Percentiles rank a stretch among this genome's conserved stretches.
Conservation (phyloP, 2,888 invertebrate genomes). For the Dasysyrphus tricinctus region DNA sequence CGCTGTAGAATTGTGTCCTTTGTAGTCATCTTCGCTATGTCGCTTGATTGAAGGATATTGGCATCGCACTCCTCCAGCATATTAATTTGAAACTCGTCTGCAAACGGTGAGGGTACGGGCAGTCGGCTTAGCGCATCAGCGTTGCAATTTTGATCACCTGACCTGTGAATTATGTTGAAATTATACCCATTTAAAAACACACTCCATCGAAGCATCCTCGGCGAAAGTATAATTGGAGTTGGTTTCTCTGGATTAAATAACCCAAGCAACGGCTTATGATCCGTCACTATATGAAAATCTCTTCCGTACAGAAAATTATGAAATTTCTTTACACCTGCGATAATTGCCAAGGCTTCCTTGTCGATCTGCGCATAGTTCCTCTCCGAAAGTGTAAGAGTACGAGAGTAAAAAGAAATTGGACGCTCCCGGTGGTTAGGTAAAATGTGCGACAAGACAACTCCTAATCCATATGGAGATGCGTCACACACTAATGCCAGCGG, state of each 20-base stretch:
- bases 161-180: slow-evolving; percentile 1
- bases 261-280: slow-evolving; percentile 26
- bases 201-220: slow-evolving; percentile 24
- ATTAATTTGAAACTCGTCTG: too few species aligned
- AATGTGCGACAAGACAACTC: background rate
- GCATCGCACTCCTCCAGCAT: too few species aligned
- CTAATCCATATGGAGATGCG: background rate
- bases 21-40: too few species aligned
- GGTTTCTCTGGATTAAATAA: slow-evolving; percentile 26
- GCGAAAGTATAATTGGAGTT: slow-evolving; percentile 25
- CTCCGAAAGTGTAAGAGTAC: background rate
- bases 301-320: background rate
- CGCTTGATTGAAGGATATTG: too few species aligned
- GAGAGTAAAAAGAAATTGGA: background rate
- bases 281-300: background rate
- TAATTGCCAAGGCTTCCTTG: slow-evolving; percentile 5
- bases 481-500: background rate
- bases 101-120: too few species aligned
- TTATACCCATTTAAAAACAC: slow-evolving; percentile 23
- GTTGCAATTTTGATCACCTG: background rate
- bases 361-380: slow-evolving; percentile 3
- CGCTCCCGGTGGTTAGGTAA: background rate
- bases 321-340: slow-evolving; percentile 1
- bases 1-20: too few species aligned
- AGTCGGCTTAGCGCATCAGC: too few species aligned